Evolutionary conservation across 2,797 vertebrate genomes (phyloP).

Genomic region (Falco columbarius): DNA sequence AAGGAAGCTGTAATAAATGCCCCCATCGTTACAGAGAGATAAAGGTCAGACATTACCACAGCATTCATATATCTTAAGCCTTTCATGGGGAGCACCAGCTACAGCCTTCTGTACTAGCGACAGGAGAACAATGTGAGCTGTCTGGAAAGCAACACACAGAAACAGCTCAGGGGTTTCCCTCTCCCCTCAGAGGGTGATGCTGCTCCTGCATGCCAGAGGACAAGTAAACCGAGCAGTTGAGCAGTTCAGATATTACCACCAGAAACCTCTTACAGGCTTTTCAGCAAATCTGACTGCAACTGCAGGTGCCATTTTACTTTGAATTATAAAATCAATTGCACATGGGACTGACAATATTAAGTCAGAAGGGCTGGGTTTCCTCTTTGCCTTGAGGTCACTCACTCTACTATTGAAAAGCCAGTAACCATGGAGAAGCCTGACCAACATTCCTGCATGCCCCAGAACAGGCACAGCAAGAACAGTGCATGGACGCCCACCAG

Average conservation of each 20-base stretch:
- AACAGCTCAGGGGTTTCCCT: neutral
- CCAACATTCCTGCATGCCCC: neutral
- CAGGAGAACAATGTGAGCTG: neutral
- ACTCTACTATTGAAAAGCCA: neutral
- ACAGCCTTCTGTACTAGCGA: neutral
- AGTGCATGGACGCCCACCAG: accelerated
- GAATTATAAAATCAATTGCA: neutral
- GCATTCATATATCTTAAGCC: neutral
- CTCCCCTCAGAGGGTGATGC: neutral
- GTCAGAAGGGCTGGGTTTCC: neutral
- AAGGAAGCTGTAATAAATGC: slow-evolving; percentile 51
- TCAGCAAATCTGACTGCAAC: neutral
- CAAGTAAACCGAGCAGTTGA: neutral
- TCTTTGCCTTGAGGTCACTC: neutral
- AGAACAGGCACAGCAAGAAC: neutral
- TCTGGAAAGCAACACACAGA: neutral
- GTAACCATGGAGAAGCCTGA: neutral
- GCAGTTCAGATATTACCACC: neutral
- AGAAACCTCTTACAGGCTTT: neutral
- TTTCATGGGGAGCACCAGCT: neutral
- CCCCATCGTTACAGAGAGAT: slow-evolving; percentile 9
- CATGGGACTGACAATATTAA: neutral
- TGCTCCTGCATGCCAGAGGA: accelerated
- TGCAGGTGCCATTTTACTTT: neutral
- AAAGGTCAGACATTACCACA: slow-evolving; percentile 55